These are phyloP conservation scores for Desmophyllum pertusum DNA, from an alignment of 92 coral and sea anemone genomes.

Conservation along the genomic window DNA sequence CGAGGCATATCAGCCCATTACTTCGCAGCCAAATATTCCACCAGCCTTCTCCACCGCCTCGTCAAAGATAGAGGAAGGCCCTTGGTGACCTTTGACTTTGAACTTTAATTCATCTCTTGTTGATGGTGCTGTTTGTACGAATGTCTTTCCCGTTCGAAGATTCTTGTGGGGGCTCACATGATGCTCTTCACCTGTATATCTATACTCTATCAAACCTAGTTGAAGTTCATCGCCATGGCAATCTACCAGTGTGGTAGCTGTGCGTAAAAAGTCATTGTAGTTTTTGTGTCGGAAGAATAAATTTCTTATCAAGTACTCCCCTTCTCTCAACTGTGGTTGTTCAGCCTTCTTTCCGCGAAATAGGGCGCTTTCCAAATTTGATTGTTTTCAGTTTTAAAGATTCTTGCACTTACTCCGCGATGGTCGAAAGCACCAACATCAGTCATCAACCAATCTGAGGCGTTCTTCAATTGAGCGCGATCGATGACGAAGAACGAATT, in stretches of 20 bases:
- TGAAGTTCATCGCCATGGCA: slow-evolving; percentile 43
- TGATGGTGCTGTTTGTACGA: slow-evolving; percentile 57
- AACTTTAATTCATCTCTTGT: background rate
- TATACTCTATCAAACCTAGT: slow-evolving; percentile 52
- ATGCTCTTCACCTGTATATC: slow-evolving; percentile 57
- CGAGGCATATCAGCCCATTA: no score
- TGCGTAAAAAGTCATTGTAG: slow-evolving; percentile 45
- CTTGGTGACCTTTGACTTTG: no score
- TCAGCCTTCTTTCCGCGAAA: slow-evolving; percentile 19
- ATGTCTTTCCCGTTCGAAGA: slow-evolving; percentile 58
- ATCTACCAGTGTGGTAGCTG: slow-evolving; percentile 44
- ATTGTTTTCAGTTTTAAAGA: background rate
- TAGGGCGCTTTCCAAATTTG: slow-evolving; percentile 18
- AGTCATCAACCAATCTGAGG: slow-evolving; percentile 50
- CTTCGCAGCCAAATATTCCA: no score
- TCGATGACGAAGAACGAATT: slow-evolving; percentile 38
- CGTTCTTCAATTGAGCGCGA: slow-evolving; percentile 47
- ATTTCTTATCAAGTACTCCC: slow-evolving; percentile 39
- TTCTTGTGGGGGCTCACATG: slow-evolving; percentile 72
- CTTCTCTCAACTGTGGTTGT: slow-evolving; percentile 11
- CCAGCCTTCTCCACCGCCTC: no score
- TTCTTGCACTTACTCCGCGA: slow-evolving; percentile 46
- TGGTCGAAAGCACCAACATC: slow-evolving; percentile 64
- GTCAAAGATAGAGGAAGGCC: no score
- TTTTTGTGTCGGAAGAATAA: slow-evolving; percentile 57